Percentiles rank a stretch among this genome's conserved stretches.
Conservation (phyloP, 2,113 vertebrate species). For the Scolopax mira region DNA sequence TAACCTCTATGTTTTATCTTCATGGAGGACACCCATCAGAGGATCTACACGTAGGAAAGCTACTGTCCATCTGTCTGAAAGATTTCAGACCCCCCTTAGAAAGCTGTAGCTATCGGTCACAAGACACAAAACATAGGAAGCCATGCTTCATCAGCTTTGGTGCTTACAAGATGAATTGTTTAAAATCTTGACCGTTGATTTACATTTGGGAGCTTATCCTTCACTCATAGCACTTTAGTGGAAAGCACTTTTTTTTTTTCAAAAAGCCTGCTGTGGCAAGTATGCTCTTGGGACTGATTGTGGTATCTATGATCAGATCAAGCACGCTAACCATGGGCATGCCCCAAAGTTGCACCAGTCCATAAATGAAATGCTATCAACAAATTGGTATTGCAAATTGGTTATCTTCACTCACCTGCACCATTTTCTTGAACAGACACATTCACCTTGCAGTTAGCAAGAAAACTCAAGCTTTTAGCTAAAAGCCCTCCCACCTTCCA, state of each 20-base stretch:
- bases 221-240: background rate
- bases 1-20: background rate
- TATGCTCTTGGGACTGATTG: background rate
- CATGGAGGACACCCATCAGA: background rate
- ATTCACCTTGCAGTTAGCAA: background rate
- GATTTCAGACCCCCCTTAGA: background rate
- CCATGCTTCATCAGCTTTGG: background rate
- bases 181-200: background rate
- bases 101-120: background rate
- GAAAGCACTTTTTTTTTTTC: background rate
- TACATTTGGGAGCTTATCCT: background rate
- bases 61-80: background rate
- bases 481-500: background rate
- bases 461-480: background rate
- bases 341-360: background rate
- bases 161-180: background rate
- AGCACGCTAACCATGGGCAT: background rate
- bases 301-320: background rate
- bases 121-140: fast-evolving
- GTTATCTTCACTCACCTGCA: background rate
- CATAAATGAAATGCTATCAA: background rate
- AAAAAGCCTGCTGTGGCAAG: background rate
- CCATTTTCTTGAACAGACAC: background rate
- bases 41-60: background rate
- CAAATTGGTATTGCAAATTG: background rate